Base-by-base conservation (phyloP, 2,888 invertebrate species). In the Eremobia ochroleuca region DNA sequence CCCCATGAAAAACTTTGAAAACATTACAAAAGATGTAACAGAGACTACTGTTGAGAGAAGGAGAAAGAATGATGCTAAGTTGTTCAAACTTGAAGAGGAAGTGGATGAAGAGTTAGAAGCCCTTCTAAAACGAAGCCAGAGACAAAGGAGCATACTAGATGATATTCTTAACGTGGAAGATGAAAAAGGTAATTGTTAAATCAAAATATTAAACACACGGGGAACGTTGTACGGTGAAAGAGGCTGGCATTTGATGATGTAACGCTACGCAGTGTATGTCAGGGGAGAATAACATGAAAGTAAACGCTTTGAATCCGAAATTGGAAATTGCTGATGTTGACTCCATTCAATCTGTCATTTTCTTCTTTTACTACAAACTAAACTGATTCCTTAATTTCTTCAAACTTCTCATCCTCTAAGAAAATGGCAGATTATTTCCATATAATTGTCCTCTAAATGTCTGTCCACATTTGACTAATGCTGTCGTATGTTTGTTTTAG, bases 81-180 rank as follows among this genome's bases (percentile, higher is more conserved):
- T 95, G 73, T 93, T 93, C 85, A 93, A 91, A 82, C 94, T 97
- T 21, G 95, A 95, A 78, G 97, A 97, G 78, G 97, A 97, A 76
- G 96, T 95, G 28, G 97, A 98, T 89, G 97, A 97, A 74, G 97
- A 97, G 87, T 93, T 98, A 88, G 98, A 98, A 92, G 97, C 97
- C 79, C 95, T 98, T 77, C 95, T 98, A 68, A 97, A 95, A 92
- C 97, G 98, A 89, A 97, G 98, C 86, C 97, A 97, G 92, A 97
- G 97, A 90, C 98, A 98, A 93, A 97, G 98, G 93, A 98, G 97
- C 94, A 97, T 98, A 89, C 96, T 98, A 90, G 98, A 97, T 87
- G 98, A 98, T 94, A 97, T 98, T 88, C 95, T 98, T 80, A 97
- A 97, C 91, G 97, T 97, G 91, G 97, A 97, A 96, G 97, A 97